Base-by-base conservation (phyloP, 2,888 invertebrate species). In the Dryococelus australis region DNA sequence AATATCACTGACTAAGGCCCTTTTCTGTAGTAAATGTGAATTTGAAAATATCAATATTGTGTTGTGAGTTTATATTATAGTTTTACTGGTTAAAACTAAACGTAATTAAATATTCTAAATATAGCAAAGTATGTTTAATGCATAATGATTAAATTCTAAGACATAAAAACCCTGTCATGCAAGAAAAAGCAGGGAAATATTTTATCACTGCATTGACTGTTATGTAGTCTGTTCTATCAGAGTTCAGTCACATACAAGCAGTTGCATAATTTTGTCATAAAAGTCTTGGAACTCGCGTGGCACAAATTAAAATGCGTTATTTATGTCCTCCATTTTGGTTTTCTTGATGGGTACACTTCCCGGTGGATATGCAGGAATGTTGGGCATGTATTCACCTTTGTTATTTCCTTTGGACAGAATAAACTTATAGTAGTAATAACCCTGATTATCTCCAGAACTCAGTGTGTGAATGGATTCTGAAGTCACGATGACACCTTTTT, bases 381-480 rank as follows among this genome's bases (percentile, higher is more conserved):
- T 20, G 65, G 1, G 16, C n/a, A 65, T 65, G 65, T 65, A 65
- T 24, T 8, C 65, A 65, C 65, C 65, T 65, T n/a, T 8, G 65
- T 8, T 65, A 24, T 10, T 16, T 16, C 20, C 65, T 24, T 65
- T 16, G 65, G 24, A 16, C 65, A 65, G 65, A 65, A 8, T 0
- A 24, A 65, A 65, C 1, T 2, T 65, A n/a, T 10, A 10, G 6
- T 65, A 65, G 24, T 24, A 65, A 65, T 24, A 65, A 65, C n/a
- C 65, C 65, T 65, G 65, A 65, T 65, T 65, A 65, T 65, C 65
- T 24, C n/a, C 65, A 65, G 65, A 65, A n/a, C 65, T 65, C 24
- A 65, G 6, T 65, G 20, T 5, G 65, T 65, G 65, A 24, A 65
- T 65, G n/a, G 24, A n/a, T 65, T 65, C 65, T 65, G 65, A n/a